Base-by-base conservation (phyloP, 2,888 invertebrate species). In the Prenolepis imparis region DNA sequence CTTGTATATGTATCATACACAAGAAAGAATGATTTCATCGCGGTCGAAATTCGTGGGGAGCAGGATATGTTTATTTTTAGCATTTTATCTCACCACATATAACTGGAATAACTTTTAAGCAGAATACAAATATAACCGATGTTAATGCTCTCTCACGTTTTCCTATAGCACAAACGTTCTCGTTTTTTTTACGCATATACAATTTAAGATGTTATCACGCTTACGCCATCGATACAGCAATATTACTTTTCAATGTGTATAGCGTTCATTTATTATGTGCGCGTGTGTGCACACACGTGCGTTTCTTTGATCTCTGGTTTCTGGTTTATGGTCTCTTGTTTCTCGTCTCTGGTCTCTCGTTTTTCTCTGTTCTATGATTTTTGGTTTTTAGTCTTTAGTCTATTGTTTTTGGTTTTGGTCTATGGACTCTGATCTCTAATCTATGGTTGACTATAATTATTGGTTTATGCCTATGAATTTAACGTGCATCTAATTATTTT, bases 401-500 rank as follows among this genome's bases (percentile, higher is more conserved):
- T n/a, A n/a, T n/a, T n/a, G n/a, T n/a, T n/a, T n/a, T n/a, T 28
- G 28, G 28, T 28, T 28, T 28, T 28, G 28, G 28, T 28, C 28
- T 28, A 28, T 28, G 28, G 28, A 1, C 3, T 28, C 28, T 28
- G n/a, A n/a, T n/a, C n/a, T n/a, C n/a, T 18, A 63, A 64, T 74
- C 61, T 41, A 41, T 36, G 8, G 28, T 3, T 18, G 41, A 11
- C 28, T 18, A 52, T 11, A 41, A 72, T 70, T 83, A 75, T 39
- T 36, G 21, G 52, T 57, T 28, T 55, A 36, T 24, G 18, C 36
- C 75, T 89, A 86, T 74, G 70, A 83, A 87, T 86, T 24, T 84
- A 36, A 24, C 83, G 67, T 64, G 48, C 44, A 15, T 63, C 28
- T 18, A 5, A 48, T 48, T 48, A 48, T 18, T 64, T 77, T 81